Percentiles rank a stretch among this genome's conserved stretches.
Evolutionary conservation across 2,888 invertebrate genomes (phyloP).

Genomic region (Cephus pygmeus): DNA sequence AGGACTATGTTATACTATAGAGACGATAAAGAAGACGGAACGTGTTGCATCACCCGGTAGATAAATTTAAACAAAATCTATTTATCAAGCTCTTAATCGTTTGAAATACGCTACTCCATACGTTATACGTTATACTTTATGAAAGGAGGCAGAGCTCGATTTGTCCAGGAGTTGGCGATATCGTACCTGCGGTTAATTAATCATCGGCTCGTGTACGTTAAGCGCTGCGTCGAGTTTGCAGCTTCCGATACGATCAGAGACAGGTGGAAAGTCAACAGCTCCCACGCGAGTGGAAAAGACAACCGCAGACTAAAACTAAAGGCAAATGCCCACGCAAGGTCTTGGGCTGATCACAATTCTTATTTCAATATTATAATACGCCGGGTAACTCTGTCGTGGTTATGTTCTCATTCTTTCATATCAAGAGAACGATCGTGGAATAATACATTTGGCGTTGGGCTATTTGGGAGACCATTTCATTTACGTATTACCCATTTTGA

Average conservation of each 20-base stretch:
- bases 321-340: neutral
- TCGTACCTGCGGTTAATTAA: conserved; percentile 40
- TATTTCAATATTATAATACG: neutral
- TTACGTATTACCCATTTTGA: too few species aligned
- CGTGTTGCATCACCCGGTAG: neutral
- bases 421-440: neutral
- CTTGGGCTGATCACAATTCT: neutral
- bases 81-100: neutral
- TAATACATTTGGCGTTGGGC: too few species aligned
- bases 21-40: neutral
- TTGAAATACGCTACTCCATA: neutral
- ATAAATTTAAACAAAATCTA: neutral
- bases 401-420: neutral
- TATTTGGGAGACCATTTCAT: too few species aligned
- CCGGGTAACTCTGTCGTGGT: neutral
- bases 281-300: conserved; percentile 29
- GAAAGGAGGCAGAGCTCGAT: neutral
- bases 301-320: neutral
- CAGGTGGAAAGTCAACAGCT: conserved; percentile 44
- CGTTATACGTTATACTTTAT: neutral
- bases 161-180: neutral
- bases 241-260: conserved; percentile 41
- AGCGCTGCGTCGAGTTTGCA: conserved; percentile 28
- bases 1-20: neutral
- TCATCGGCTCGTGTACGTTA: conserved; percentile 31